Evolutionary conservation across 64 coral and sea anemone species (phyloP), one percentile per base, ranked within the genome.

Genomic region (Montipora capricornis): DNA sequence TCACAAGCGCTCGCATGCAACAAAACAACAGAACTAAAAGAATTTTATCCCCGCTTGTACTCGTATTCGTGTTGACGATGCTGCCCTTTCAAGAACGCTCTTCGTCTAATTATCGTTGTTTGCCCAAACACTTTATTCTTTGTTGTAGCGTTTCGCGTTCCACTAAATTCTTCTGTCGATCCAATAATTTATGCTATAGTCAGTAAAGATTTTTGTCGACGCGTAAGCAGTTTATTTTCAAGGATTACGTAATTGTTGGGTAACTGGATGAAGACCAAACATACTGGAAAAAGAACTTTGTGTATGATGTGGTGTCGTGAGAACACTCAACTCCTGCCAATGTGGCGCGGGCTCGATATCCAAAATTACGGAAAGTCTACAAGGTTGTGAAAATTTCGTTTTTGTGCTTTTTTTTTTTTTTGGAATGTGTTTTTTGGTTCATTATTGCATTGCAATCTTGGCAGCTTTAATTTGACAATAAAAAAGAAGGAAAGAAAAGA

Each of bases 21-120:
- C 95, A 94, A 6, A 96, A 94, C 76, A 86, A 75, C 19, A 77
- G 87, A 9, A 92, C 92, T 17, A 96, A 96, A n/a, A 94, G 74
- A 48, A 94, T 96, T 44, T 59, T 96, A 44, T 94, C 95, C 0
- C 95, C 95, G 7, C 82, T 96, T 20, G 95, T 91, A 24, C 19
- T 94, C 9, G 47, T 94, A 5, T 96, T 96, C 49, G 87, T 75
- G 0, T 47, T 96, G 0, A 76, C 91, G 3, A 96, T 96, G 92
- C 87, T 96, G 6, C 95, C 95, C 2, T 70, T 94, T 37, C 37
- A 37, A 37, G 0, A 90, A 83, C 46, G 44, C 90, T 49, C 49
- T 96, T 24, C 77, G 92, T 29, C 8, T 94, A 3, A 53, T 80
- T n/a, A 20, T 79, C 2, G 75, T 93, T n/a, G 90, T 90, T 76